Conservation (phyloP, 1,140 invertebrate genomes). For the Dreissena rostriformis region DNA sequence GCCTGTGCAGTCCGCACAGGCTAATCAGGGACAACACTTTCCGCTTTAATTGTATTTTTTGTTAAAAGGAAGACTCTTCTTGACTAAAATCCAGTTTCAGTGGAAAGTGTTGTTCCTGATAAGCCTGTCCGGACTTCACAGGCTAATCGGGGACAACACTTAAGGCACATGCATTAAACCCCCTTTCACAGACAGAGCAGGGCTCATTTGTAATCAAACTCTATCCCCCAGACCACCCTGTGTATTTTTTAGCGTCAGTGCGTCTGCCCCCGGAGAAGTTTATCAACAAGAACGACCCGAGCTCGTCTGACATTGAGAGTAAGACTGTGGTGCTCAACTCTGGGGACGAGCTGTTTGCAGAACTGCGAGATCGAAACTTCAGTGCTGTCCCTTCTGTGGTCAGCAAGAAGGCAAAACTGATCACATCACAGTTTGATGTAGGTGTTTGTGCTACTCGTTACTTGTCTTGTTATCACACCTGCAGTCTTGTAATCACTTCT, state of each 20-base stretch:
- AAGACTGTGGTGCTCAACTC: conserved; percentile 95
- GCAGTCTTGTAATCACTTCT: too few species aligned
- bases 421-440: conserved; percentile 90
- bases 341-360: conserved; percentile 93
- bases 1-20: too few species aligned
- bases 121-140: too few species aligned
- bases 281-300: conserved; percentile 59
- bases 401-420: conserved; percentile 92
- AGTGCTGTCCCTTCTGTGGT: conserved; percentile 93
- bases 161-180: too few species aligned
- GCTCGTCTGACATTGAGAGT: conserved; percentile 84
- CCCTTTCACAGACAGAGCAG: too few species aligned
- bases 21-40: too few species aligned
- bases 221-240: background rate
- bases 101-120: too few species aligned
- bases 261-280: conserved; percentile 93
- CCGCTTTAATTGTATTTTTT: too few species aligned
- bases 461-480: too few species aligned
- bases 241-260: conserved; percentile 86
- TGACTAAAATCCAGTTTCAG: too few species aligned
- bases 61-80: too few species aligned
- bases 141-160: too few species aligned
- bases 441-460: conserved; percentile 47
- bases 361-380: conserved; percentile 95
- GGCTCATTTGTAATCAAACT: background rate